Percentiles rank a stretch among this genome's conserved stretches.
These are phyloP conservation scores for Catagonus wagneri DNA, from an alignment of 2,113 vertebrate genomes.

Conservation along the genomic window DNA sequence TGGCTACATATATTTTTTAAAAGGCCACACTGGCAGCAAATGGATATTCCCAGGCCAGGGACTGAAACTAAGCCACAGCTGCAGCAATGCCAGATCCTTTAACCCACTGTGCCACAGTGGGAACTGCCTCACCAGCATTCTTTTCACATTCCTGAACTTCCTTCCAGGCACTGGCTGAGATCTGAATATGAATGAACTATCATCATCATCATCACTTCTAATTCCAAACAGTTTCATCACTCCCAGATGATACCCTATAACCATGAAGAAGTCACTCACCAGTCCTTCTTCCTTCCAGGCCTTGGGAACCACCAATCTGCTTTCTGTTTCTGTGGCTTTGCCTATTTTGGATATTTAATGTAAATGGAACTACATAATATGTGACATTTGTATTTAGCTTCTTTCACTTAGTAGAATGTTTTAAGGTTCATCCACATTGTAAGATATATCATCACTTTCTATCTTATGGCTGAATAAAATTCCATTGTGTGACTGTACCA, in stretches of 20 bases:
- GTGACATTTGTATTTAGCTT: background rate
- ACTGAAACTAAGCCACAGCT: too few relatives aligned
- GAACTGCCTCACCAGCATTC: background rate
- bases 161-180: background rate
- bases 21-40: too few relatives aligned
- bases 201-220: background rate
- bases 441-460: background rate
- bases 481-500: background rate
- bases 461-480: background rate
- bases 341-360: background rate
- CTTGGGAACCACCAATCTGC: background rate
- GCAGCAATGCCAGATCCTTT: too few relatives aligned
- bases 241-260: background rate
- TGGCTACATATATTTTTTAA: too few relatives aligned
- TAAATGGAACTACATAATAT: background rate
- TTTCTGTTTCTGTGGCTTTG: background rate
- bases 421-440: background rate
- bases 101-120: too few relatives aligned
- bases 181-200: background rate
- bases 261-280: background rate
- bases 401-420: background rate
- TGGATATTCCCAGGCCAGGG: background rate
- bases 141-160: slow-evolving; percentile 21
- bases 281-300: background rate
- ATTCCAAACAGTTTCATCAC: background rate